Percentiles rank a stretch among this genome's conserved stretches.
These are phyloP conservation scores for Tetramorium alpestre DNA, from an alignment of 1,140 invertebrate species.

Conservation along the genomic window DNA sequence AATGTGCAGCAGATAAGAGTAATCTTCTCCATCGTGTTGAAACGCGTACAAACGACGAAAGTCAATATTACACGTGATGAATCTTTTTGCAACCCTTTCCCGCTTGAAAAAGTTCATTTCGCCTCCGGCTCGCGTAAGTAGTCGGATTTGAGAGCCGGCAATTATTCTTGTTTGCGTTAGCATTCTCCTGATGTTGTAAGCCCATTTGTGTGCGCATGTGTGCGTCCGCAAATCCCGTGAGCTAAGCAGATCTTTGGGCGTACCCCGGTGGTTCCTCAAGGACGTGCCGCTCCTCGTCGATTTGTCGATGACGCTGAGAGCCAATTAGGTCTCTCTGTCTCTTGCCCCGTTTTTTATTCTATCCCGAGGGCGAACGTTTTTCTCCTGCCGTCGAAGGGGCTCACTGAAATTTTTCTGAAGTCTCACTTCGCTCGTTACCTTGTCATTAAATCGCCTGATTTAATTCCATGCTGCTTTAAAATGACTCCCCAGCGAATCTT, in stretches of 20 bases:
- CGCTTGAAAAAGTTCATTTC: background rate
- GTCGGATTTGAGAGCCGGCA: conserved; percentile 14
- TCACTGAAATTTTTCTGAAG: conserved; percentile 17
- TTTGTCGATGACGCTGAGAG: conserved; percentile 18
- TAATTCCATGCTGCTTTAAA: conserved; percentile 8
- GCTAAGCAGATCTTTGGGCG: conserved; percentile 31
- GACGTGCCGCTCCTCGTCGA: conserved; percentile 21
- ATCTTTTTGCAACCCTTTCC: background rate
- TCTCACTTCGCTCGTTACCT: background rate
- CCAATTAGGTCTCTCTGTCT: conserved; percentile 19
- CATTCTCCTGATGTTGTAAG: background rate
- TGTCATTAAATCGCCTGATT: conserved; percentile 22
- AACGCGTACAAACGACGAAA: background rate
- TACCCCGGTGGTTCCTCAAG: conserved; percentile 8
- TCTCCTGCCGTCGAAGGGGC: background rate
- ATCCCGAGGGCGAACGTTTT: conserved; percentile 13
- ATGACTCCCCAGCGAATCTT: background rate
- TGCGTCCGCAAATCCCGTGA: background rate
- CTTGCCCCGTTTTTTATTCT: conserved; percentile 1
- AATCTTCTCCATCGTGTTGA: background rate
- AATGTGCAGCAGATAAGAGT: background rate
- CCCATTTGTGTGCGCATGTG: background rate
- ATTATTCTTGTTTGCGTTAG: conserved; percentile 30
- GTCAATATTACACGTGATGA: background rate
- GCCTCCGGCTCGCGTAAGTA: too few relatives aligned